Evolutionary conservation across 1,140 invertebrate species (phyloP), one percentile per base, ranked within the genome.

Genomic region (Hydropsyche tenuis): DNA sequence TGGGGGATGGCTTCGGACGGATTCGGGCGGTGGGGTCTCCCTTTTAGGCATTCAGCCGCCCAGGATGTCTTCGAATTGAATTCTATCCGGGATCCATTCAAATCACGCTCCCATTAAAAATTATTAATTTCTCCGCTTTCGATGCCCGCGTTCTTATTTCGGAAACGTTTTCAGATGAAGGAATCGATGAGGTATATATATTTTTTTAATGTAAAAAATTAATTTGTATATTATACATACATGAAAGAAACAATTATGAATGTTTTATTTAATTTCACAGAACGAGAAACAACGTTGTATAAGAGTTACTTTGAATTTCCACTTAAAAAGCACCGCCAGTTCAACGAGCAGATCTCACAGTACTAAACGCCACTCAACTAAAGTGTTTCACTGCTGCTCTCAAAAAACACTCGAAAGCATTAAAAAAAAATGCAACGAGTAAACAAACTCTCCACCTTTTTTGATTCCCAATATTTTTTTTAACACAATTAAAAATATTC

Each of bases 71-170:
- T 60, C 23, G 3, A 60, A 60, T 60, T 60, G 22, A 60, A 60
- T 60, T 60, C 56, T 25, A 12, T 2, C 20, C 56, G 56, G 23
- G 23, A 60, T 60, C 56, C 56, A 60, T 60, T 60, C 56, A 60
- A 60, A 60, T 60, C 56, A 60, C 56, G 56, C 56, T 60, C 23
- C 20, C 22, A 25, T 60, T 60, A 60, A 60, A 60, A 60, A 60
- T 22, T 60, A 60, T 60, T 60, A 60, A 60, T 60, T 60, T 60
- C 23, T 56, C 46, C 5, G 30, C 30, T 37, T 37, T 37, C 3
- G 30, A n/a, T n/a, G n/a, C n/a, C n/a, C n/a, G n/a, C n/a, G n/a
- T n/a, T n/a, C n/a, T n/a, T n/a, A n/a, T n/a, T n/a, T n/a, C n/a
- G n/a, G n/a, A n/a, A n/a, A n/a, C n/a, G n/a, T n/a, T n/a, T n/a